Evolutionary conservation across 2,888 invertebrate species (phyloP), one percentile per base, ranked within the genome.

Genomic region (Mystacides longicornis): DNA sequence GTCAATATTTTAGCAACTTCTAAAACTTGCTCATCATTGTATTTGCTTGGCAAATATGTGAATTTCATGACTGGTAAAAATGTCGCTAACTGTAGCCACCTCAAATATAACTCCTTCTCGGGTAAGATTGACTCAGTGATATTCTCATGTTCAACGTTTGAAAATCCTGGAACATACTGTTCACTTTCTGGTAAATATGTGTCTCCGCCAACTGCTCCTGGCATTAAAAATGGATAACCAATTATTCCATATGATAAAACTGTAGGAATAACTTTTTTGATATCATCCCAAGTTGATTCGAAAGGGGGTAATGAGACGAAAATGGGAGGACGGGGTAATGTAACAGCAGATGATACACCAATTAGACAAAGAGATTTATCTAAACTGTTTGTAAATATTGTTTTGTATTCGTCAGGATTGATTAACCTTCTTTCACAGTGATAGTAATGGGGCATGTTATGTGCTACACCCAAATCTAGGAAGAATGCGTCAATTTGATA

Each of bases 191-290:
- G 81, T 60, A 85, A 75, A 49, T 83, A 80, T 43, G 86, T 87
- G 64, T 93, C 93, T 0, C 94, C 97, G 0, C 97, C 97, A 0
- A 97, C 91, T 3, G 94, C 89, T 0, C 96, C 95, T 0, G 95
- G 93, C 77, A 96, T 85, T 45, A 95, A 81, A 65, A 95, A 95
- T 0, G 94, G 94, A 71, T 89, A 96, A 0, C 97, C 97, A 50
- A 92, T 84, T 20, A 95, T 81, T 0, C 95, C 94, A 63, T 95
- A 88, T 0, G 87, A 89, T 20, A 94, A 71, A 55, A 93, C 86
- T 0, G 93, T 89, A 0, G 95, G 93, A 63, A 97, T 87, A 0
- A 96, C 84, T 7, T 85, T 81, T 59, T 82, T 80, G 18, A 93
- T 73, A 0, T 91, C 92, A 51, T 85, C 84, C 97, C 97, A 97